phyloP scores from a whole-genome alignment of 2,113 vertebrate genomes.

The Paramisgurnus dabryanus region DNA sequence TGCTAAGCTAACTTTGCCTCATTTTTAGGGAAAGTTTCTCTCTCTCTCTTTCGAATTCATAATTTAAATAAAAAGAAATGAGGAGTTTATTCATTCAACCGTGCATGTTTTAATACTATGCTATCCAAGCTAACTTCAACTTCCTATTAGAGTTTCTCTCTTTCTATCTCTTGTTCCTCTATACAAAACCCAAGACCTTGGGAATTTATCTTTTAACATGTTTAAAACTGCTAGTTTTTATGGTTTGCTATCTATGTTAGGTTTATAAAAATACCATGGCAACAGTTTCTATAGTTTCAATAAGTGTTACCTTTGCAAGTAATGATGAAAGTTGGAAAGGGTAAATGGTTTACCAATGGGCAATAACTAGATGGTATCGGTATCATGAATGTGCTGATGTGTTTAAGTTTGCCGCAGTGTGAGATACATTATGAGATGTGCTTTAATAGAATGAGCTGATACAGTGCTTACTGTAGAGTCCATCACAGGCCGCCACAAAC shows the following conservation, averaged over 20 bases:
- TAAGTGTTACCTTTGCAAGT: not conserved
- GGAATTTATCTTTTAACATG: not conserved
- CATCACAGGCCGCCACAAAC: slow-evolving; percentile 48
- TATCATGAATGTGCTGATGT: slow-evolving; percentile 24
- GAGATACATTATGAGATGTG: slow-evolving; percentile 48
- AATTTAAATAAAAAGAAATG: too few species aligned
- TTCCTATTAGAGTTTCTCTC: not conserved
- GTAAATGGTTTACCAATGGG: not conserved
- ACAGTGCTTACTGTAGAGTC: slow-evolving; percentile 58
- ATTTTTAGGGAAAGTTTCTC: not conserved
- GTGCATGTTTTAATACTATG: too few species aligned
- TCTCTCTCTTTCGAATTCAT: too few species aligned
- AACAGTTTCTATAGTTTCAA: too few species aligned
- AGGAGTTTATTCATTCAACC: too few species aligned
- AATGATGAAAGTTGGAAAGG: not conserved
- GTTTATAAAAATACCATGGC: too few species aligned
- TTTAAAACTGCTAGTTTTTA: not conserved
- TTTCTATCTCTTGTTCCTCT: slow-evolving; percentile 43
- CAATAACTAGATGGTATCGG: not conserved
- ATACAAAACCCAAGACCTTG: not conserved
- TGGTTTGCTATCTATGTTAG: too few species aligned
- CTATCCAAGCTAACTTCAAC: too few species aligned
- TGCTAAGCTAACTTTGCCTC: not conserved
- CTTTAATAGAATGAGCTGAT: slow-evolving; percentile 64
- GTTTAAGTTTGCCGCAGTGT: slow-evolving; percentile 54